A percentile compares a stretch with the other conserved stretches of the same genome.
Evolutionary conservation across 2,113 vertebrate species (phyloP).

Genomic region (Gorilla gorilla): DNA sequence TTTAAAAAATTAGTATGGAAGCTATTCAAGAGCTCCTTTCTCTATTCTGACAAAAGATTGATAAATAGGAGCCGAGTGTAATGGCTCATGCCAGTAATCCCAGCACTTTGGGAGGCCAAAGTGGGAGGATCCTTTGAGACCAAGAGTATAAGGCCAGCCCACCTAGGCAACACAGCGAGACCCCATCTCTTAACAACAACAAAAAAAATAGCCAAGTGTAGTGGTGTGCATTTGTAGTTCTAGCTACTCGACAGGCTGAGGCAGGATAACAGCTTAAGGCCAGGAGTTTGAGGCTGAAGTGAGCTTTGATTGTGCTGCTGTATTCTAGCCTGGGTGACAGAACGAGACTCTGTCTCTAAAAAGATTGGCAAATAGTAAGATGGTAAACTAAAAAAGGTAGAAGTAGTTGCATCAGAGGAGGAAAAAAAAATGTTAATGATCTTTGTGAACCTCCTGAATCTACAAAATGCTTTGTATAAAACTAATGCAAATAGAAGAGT

Average conservation of each 20-base stretch:
- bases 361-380: not conserved
- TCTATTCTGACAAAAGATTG: not conserved
- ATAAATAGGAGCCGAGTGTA: not conserved
- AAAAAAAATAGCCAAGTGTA: not conserved
- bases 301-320: not conserved
- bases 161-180: not conserved
- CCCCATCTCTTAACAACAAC: too few relatives aligned
- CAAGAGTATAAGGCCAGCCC: not conserved
- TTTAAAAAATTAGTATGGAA: not conserved
- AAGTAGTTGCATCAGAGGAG: not conserved
- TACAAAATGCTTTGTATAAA: not conserved
- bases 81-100: not conserved
- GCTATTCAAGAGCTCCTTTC: not conserved
- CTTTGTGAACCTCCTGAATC: not conserved
- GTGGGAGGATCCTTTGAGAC: not conserved
- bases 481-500: not conserved
- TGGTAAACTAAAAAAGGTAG: not conserved
- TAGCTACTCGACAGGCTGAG: not conserved
- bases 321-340: not conserved
- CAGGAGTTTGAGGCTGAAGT: not conserved
- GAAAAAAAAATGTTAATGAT: not conserved
- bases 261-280: not conserved
- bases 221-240: not conserved
- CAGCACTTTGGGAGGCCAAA: not conserved
- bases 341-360: not conserved